Base-by-base conservation (phyloP, 2,888 invertebrate genomes). In the Mimas tiliae region DNA sequence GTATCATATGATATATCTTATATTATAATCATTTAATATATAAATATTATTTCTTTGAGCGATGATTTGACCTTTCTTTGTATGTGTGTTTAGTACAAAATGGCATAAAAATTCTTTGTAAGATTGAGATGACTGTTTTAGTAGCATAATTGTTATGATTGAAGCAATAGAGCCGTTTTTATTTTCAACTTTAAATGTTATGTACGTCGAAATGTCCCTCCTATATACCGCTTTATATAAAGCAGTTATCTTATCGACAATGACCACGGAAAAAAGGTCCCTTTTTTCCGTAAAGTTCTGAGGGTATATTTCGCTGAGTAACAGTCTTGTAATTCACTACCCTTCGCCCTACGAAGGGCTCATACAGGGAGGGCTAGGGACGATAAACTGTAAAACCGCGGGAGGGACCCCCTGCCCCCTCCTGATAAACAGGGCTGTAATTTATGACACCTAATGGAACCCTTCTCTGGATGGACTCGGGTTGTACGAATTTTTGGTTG, bases 301-400 rank as follows among this genome's bases (percentile, higher is more conserved):
- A 77, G 86, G 87, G 85, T 80, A 83, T 81, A 85, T 88, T 89
- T 78, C 81, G 88, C 89, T 86, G 89, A 89, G 87, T 86, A 88
- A 89, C 86, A 82, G 81, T 83, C 81, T 80, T 84, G 85, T 88
- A 87, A 88, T 88, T 87, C 87, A 88, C 82, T 85, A 82, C 85
- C 84, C 85, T 82, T 76, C 81, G 84, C 82, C 87, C 87, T 81
- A 76, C 80, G 78, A 69, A 81, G 84, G 84, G 82, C 86, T 84
- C 83, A 86, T 87, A 83, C 84, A 74, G 79, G 66, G 65, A 66
- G 67, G 76, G 69, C 65, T 65, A 85, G 90, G 90, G 90, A 86
- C 89, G 90, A 90, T 91, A 91, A 93, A 92, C 91, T 92, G 89
- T 83, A 87, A 91, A 91, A 91, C 92, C 91, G 79, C 90, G 85